These are phyloP conservation scores for Crematogaster levior DNA, from an alignment of 2,888 invertebrate genomes.

Conservation along the genomic window DNA sequence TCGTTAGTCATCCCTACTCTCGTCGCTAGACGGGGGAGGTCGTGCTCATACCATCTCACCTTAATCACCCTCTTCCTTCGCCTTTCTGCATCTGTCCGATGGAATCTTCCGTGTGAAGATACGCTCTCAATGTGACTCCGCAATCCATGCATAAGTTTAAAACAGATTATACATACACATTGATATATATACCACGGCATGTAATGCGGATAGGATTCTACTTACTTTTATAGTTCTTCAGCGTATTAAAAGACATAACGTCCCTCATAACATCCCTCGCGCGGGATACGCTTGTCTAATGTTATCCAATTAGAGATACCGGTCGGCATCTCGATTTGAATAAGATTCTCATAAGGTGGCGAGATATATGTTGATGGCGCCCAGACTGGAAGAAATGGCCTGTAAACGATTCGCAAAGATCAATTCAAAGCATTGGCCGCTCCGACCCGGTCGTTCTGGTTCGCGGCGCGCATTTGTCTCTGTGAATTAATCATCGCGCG, in stretches of 20 bases:
- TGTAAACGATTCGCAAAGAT: conserved; percentile 72
- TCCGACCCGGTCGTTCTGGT: conserved; percentile 15
- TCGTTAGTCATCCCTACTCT: conserved; percentile 77
- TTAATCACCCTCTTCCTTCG: conserved; percentile 63
- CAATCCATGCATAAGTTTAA: neutral
- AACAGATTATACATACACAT: neutral
- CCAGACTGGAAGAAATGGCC: conserved; percentile 73
- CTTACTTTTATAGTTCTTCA: neutral
- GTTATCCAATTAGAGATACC: conserved; percentile 72
- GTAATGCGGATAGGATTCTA: neutral
- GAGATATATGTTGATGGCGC: conserved; percentile 77
- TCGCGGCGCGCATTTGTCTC: conserved; percentile 19
- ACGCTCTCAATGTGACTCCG: neutral
- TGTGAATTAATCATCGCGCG: conserved; percentile 57
- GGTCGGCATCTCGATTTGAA: conserved; percentile 73
- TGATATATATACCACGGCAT: neutral
- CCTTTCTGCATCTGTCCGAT: conserved; percentile 69
- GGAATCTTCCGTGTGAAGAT: conserved; percentile 50
- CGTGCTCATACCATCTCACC: conserved; percentile 47
- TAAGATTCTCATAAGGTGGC: conserved; percentile 71
- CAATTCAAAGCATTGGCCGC: conserved; percentile 49
- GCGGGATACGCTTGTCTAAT: conserved; percentile 64
- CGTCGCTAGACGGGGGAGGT: conserved; percentile 45
- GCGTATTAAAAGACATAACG: neutral
- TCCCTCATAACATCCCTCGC: neutral